Evolutionary conservation across 2,797 vertebrate genomes (phyloP), one percentile per base, ranked within the genome.

Genomic region (Lates japonicus): DNA sequence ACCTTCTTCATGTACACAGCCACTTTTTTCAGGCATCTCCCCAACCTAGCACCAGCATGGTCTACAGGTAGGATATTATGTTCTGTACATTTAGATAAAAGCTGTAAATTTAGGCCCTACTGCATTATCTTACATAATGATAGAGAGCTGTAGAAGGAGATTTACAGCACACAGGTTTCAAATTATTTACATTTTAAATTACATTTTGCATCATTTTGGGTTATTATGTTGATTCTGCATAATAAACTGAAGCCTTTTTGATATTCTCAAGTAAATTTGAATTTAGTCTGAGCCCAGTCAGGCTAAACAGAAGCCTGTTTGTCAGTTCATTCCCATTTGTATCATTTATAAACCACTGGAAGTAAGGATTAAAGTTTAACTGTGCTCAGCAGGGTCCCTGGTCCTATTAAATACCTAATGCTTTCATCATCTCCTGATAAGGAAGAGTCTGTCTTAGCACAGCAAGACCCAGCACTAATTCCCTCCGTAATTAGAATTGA

Each of bases 11-110:
- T n/a, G 83, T 83, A 1, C 88, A 87, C 29, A 70, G 63, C 16
- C 69, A 70, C 65, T 80, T 87, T 6, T 69, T 91, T 37, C 82
- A 87, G 60, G 82, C 83, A 1, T 76, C 79, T 0, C 20, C 63
- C 51, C 83, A 51, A 1, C 74, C 82, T 7, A 70, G 42, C 57
- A 69, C 63, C 60, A 82, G 54, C 83, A 94, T 93, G 90, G 87
- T 89, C 69, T 90, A 92, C 94, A 95, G 93, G 93, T 95, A 94
- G 57, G 86, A 75, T 42, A 19, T 31, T 42, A 9, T 63, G 12
- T 9, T 66, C 55, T 79, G 52, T 29, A 33, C 3, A 49, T 35
- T 72, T 16, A 11, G 7, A 48, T 67, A 31, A 44, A 62, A 42
- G 10, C 13, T 55, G 3, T 67, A 3, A 41, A 54, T 58, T 20